Evolutionary conservation across 2,113 vertebrate species (phyloP), one percentile per base, ranked within the genome.

Genomic region (Neopipo cinnamomea): DNA sequence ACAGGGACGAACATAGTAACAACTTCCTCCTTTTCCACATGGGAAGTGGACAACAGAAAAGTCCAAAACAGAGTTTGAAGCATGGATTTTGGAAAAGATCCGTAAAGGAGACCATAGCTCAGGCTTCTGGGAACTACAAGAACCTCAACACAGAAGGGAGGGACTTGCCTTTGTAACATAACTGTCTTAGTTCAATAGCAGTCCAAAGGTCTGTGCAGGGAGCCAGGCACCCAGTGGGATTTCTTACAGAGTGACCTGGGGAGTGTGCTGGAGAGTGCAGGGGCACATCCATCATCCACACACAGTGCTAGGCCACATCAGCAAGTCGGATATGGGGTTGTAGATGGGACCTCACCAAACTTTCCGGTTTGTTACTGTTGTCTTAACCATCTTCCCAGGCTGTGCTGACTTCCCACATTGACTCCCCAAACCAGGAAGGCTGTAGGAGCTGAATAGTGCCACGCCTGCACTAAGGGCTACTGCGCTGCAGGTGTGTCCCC

Each of bases 401-500:
- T 82, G 10, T 21, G 22, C 30, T 44, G 70, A 31, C 15, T 77
- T 76, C 23, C 15, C 13, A 47, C 28, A 41, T n/a, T 6, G 4
- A 4, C 6, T 23, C 14, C 28, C 46, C 33, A 82, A 52, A 59
- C 14, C 61, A 89, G 55, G 73, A 55, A 55, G 39, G 24, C 53
- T 3, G 0, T 1, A 25, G 28, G 53, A 88, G 27, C 42, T 21
- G 6, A 41, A 27, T 41, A 41, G n/a, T 47, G 37, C 11, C 47
- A 59, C 53, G 52, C 6, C 35, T 66, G 47, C 67, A 19, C n/a
- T 35, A 35, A 73, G 28, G 25, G 53, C 58, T 0, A 0, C 52
- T 81, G 41, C 0, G 0, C 41, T 76, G 41, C 39, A 70, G 46
- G 9, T 3, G 4, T 8, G 24, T 39, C 33, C 20, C 33, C 8